Conservation (phyloP, 1,140 invertebrate genomes). For the Drosophila nannoptera region DNA sequence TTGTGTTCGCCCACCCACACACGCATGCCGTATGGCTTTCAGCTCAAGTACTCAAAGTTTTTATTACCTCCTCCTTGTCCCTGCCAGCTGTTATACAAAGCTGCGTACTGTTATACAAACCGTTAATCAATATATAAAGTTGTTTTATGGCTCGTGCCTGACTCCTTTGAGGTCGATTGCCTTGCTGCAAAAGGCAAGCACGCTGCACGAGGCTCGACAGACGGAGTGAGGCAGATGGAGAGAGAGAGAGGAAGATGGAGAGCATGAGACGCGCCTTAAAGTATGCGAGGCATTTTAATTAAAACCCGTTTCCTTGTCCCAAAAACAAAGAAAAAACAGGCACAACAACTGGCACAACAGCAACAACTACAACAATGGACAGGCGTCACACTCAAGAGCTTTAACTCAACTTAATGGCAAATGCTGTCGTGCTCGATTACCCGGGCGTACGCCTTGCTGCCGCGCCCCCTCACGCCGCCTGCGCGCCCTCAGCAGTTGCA, state of each 20-base stretch:
- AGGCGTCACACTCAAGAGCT: slow-evolving; percentile 44
- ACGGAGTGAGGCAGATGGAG: no score
- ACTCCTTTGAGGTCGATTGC: slow-evolving; percentile 35
- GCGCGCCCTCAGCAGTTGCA: slow-evolving; percentile 22
- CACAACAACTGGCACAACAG: not conserved
- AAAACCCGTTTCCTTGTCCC: slow-evolving; percentile 50
- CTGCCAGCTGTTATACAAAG: not conserved
- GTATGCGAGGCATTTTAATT: slow-evolving; percentile 72
- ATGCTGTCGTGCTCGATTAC: slow-evolving; percentile 74
- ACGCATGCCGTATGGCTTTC: slow-evolving; percentile 1
- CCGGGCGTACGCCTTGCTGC: slow-evolving; percentile 26
- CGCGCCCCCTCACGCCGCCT: slow-evolving; percentile 4
- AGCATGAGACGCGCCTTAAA: slow-evolving; percentile 52
- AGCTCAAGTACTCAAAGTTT: slow-evolving; percentile 22
- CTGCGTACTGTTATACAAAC: slow-evolving; percentile 8
- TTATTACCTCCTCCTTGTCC: not conserved
- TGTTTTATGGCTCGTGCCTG: slow-evolving; percentile 16
- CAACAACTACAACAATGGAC: slow-evolving; percentile 8
- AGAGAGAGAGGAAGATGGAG: no score
- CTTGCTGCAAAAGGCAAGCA: not conserved
- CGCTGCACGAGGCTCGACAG: not conserved
- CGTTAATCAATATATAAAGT: slow-evolving; percentile 41
- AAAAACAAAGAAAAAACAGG: slow-evolving; percentile 17
- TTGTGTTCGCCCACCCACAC: slow-evolving; percentile 4
- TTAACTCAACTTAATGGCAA: slow-evolving; percentile 74